Evolutionary conservation across 2,888 invertebrate species (phyloP), one percentile per base, ranked within the genome.

Genomic region (Drymonia ruficornis): DNA sequence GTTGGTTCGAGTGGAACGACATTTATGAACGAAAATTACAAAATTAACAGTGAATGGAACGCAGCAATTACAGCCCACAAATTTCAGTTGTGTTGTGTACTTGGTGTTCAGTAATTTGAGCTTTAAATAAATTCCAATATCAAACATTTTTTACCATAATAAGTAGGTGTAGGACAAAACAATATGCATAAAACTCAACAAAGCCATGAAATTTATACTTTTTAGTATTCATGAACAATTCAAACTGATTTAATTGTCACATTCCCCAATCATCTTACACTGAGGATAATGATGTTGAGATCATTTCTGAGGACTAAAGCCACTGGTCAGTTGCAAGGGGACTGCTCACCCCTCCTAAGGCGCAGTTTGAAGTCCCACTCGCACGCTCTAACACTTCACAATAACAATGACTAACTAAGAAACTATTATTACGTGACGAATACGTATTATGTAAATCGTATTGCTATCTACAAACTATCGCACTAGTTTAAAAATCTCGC

Each of bases 401-500:
- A 34, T 28, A 47, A 16, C 12, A 34, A 47, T 47, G 31, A 34
- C 34, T 47, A 47, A 34, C 34, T 47, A 47, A 47, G 34, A 23
- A 31, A 31, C 15, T 40, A 40, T 36, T n/a, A 36, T 36, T 36
- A 36, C n/a, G 36, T 36, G 36, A 36, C 36, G 23, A n/a, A 28
- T 45, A 44, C 23, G 45, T 45, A 29, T 31, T 46, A 13, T 46
- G 28, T 46, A 46, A 46, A 46, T n/a, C 19, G 16, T 46, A 15
- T 15, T 46, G n/a, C n/a, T 15, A 46, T 46, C 15, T 28, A 36
- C 36, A 36, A 53, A 54, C 54, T 49, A 50, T 69, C 63, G 62
- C 65, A 48, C 38, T 38, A 63, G 61, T 49, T 53, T 36, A 44
- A 34, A 50, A 29, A 61, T 40, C 55, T 70, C 68, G 69, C 60